Conservation (phyloP, 2,797 vertebrate species). For the Typhlichthys eigenmanni region DNA sequence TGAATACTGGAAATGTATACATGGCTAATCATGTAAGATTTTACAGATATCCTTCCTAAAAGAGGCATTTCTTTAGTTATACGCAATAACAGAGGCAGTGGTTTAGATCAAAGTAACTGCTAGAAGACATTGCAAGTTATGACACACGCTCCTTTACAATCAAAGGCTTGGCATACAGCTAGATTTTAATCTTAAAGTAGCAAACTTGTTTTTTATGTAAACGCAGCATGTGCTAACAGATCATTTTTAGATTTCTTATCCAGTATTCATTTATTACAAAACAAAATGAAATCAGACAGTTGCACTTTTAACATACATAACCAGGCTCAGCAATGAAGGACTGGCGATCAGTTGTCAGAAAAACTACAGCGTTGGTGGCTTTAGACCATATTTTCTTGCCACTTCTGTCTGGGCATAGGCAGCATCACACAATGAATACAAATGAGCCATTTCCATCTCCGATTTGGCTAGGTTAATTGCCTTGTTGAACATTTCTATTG, state of each 20-base stretch:
- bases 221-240: conserved; percentile 37
- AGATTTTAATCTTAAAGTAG: conserved; percentile 24
- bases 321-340: conserved; percentile 55
- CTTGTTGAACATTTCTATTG: conserved; percentile 99
- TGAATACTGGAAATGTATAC: conserved; percentile 16
- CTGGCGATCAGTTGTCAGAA: conserved; percentile 31
- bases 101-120: conserved; percentile 21
- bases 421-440: conserved; percentile 97
- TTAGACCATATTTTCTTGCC: conserved; percentile 97
- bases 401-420: conserved; percentile 99
- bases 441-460: conserved; percentile 99
- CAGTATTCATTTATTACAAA: conserved; percentile 47
- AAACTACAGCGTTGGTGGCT: conserved; percentile 91
- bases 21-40: conserved; percentile 11
- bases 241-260: conserved; percentile 27
- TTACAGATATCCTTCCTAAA: conserved; percentile 3
- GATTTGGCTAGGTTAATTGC: conserved; percentile 99
- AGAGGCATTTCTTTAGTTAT: conserved; percentile 10
- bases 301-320: conserved; percentile 56
- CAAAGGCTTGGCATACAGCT: conserved; percentile 14
- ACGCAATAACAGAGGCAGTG: conserved; percentile 22
- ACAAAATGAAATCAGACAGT: conserved; percentile 54
- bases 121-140: conserved; percentile 13
- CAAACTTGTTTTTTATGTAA: conserved; percentile 48
- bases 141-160: neutral